These are phyloP conservation scores for rat (Rattus norvegicus) DNA, from an alignment of 2,113 vertebrate species.

Conservation along the genomic window GRCr8 NC_086027.1:19579501-19580000, in stretches of 20 bases:
- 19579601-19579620: background rate
- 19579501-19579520: background rate
- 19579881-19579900: constrained; percentile 2
- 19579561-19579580: background rate
- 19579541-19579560: background rate
- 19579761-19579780: background rate
- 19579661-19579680: background rate
- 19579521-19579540: background rate
- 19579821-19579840: background rate
- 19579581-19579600: background rate
- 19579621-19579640: constrained; percentile 37
- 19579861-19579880: background rate
- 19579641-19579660: background rate
- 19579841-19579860: background rate
- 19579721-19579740: background rate
- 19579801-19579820: background rate
- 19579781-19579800: background rate
- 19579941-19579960: background rate
- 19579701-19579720: background rate
- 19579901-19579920: background rate
- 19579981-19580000: background rate
- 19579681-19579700: background rate
- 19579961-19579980: background rate
- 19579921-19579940: constrained; percentile 14
- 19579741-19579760: background rate